Base-by-base conservation (phyloP, 1,140 invertebrate species). In the Antheraea mylitta region DNA sequence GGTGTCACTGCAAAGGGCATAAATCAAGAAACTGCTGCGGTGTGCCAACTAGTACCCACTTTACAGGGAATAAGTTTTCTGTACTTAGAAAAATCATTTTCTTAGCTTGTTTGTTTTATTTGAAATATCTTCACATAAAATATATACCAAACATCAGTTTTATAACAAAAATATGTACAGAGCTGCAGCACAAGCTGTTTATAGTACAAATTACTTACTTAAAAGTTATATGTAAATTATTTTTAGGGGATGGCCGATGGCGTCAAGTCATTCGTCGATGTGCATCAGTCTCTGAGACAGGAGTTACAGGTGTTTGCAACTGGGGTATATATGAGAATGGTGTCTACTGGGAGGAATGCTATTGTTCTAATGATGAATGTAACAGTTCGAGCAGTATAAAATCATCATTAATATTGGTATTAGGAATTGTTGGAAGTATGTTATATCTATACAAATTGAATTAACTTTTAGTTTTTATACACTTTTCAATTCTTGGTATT, bases 301-400 rank as follows among this genome's bases (percentile, higher is more conserved):
- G 97, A 76, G 97, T 97, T 0, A 98, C 97, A 0, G 96, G 96
- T 58, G 97, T 98, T 1, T 99, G 98, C 80, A 98, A 98, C 84
- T 98, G 98, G 97, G 98, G 98, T 16, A 97, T 98, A 13, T 95
- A 97, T 75, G 95, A 97, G 68, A 98, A 98, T 81, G 97, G 97
- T 5, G 96, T 97, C 0, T 99, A 98, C 81, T 99, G 97, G 97
- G 97, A 99, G 86, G 97, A 98, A 85, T 99, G 98, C 82, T 98
- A 98, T n/a, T 99, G 98, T 88, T 96, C 97, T 0, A 94, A 95
- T 71, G 97, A 98, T 85, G 95, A 95, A 72, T 99, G 98, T 81
- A 99, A 98, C 87, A 48, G 76, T 70, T 82, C 89, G 0, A 11
- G 11, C 11, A 61, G 60, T 61, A 36, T 16, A 61, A 30, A 22